Base-by-base conservation (phyloP, 2,888 invertebrate species). In the Panopea generosa region DNA sequence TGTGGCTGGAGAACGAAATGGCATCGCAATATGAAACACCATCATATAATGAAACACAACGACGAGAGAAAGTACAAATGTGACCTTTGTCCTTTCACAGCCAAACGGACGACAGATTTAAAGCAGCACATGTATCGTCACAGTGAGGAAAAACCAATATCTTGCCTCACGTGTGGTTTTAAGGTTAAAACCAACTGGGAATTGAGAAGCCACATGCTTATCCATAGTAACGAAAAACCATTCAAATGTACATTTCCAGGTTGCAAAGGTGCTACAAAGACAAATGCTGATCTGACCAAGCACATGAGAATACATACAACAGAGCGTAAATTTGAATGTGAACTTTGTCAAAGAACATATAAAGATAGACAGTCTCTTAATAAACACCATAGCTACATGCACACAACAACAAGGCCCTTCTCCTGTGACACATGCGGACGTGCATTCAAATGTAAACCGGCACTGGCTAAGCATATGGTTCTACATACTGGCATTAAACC, bases 131-230 rank as follows among this genome's bases (percentile, higher is more conserved):
- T 87, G 53, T 83, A 79, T 53, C 78, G 86, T 6, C 88, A 88
- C 60, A 82, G 65, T 27, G 83, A 83, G 62, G 70, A 67, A 7
- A 88, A 88, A 73, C 86, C 86, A n/a, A 79, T 86, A 6, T 47
- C 72, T 26, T 88, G 88, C 67, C 68, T 81, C 40, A 43, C 61
- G 26, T 88, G 88, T 78, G 84, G 85, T 1, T 88, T 87, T 68
- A 45, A 81, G 24, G 85, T 87, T 52, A 88, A 87, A 67, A 86
- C 84, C 16, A 86, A 86, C 52, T 87, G 76, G 77, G 88, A 88
- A 59, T 66, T 88, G 1, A 78, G 71, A 29, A 84, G 84, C 70
- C 88, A 88, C 66, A 82, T 81, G 71, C 66, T 87, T 7, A 84
- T 78, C 29, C 88, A 88, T 65, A 82, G 81, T 49, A 62, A 83